These are phyloP conservation scores for Chelon labrosus DNA, from an alignment of 2,797 vertebrate species.

Conservation along the genomic window DNA sequence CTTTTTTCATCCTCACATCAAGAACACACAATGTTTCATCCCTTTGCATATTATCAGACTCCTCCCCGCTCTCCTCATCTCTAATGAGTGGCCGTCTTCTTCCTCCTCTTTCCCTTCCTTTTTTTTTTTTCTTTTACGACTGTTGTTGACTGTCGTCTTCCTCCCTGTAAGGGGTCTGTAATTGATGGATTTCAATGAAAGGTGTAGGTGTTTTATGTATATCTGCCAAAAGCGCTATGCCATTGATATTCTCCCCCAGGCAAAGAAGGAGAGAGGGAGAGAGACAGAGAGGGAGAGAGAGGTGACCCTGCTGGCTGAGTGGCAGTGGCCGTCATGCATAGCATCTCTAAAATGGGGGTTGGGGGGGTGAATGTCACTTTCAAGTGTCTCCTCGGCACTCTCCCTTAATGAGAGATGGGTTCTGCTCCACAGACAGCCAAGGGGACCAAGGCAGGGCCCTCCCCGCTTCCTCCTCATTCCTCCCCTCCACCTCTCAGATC, in stretches of 20 bases:
- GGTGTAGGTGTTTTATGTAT: constrained; percentile 81
- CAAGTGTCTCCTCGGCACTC: constrained; percentile 86
- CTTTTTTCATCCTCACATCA: constrained; percentile 91
- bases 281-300: constrained; percentile 72
- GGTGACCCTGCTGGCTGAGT: constrained; percentile 87
- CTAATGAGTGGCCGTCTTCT: constrained; percentile 86
- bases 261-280: constrained; percentile 76
- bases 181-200: constrained; percentile 89
- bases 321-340: constrained; percentile 86
- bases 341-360: constrained; percentile 82
- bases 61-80: constrained; percentile 86
- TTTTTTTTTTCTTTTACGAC: constrained; percentile 74
- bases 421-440: constrained; percentile 87
- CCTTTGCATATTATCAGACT: constrained; percentile 94
- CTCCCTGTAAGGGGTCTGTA: constrained; percentile 89
- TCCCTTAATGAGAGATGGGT: constrained; percentile 89
- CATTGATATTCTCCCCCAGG: constrained; percentile 88
- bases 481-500: constrained; percentile 81
- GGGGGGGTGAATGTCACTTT: constrained; percentile 86
- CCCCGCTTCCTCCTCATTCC: constrained; percentile 74
- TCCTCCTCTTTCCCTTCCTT: constrained; percentile 60
- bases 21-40: constrained; percentile 85
- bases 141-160: constrained; percentile 72
- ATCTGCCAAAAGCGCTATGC: constrained; percentile 90
- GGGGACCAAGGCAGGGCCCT: constrained; percentile 84